A percentile compares a stretch with the other conserved stretches of the same genome.
Conservation (phyloP, 1,140 invertebrate genomes). For the Adoxophyes honmai region DNA sequence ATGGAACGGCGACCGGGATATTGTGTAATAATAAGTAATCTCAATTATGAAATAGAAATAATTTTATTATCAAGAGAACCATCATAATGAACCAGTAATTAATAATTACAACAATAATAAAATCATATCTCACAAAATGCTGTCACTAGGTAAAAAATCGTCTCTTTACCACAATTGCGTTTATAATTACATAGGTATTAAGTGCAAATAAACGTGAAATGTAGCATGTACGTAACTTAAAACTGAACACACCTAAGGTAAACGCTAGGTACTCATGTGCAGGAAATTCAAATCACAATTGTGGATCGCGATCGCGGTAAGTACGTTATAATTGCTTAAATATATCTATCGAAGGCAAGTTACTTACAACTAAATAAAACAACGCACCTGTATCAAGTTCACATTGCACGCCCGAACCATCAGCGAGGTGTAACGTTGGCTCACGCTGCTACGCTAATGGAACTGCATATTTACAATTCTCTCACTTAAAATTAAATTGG, state of each 20-base stretch:
- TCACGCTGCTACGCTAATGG: too few species aligned
- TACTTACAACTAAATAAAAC: background rate
- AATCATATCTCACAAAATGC: constrained; percentile 6
- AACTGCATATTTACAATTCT: too few species aligned
- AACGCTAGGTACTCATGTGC: too few species aligned
- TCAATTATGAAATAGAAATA: background rate
- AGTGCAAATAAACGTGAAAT: constrained; percentile 4
- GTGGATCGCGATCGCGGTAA: too few species aligned
- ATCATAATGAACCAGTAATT: background rate
- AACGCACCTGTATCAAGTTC: background rate
- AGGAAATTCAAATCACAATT: too few species aligned
- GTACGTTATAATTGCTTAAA: background rate
- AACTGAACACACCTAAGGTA: too few species aligned
- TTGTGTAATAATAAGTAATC: too few species aligned
- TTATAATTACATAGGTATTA: background rate
- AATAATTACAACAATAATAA: constrained; percentile 14
- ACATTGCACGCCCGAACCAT: background rate
- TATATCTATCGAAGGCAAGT: background rate
- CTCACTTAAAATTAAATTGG: too few species aligned
- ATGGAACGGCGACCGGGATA: too few species aligned
- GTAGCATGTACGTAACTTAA: too few species aligned
- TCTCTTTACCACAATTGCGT: background rate
- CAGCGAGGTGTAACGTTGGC: too few species aligned
- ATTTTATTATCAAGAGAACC: constrained; percentile 5
- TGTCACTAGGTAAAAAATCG: constrained; percentile 8